Evolutionary conservation across 1,140 invertebrate genomes (phyloP).

Genomic region (Neodiprion lecontei): DNA sequence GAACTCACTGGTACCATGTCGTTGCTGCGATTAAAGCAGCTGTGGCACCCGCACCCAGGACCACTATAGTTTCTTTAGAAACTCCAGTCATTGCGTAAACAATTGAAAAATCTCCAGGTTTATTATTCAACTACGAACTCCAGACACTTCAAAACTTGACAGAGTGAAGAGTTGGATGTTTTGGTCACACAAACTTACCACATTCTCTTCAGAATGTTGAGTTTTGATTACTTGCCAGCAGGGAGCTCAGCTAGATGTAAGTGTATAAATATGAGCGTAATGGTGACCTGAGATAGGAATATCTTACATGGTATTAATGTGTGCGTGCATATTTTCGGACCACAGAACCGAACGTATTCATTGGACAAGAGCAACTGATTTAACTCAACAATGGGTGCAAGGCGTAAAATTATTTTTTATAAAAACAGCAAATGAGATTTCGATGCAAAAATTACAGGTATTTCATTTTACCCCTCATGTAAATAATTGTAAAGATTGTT

Average conservation of each 20-base stretch:
- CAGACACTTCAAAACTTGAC: no score
- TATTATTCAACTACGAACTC: no score
- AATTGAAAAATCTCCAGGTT: no score
- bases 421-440: no score
- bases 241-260: not conserved
- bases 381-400: no score
- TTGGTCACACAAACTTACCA: no score
- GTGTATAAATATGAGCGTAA: not conserved
- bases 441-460: no score
- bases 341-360: not conserved
- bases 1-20: not conserved
- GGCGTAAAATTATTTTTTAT: no score
- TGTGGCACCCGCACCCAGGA: not conserved
- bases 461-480: no score
- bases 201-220: not conserved
- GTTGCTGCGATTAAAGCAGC: constrained; percentile 4
- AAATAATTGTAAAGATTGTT: no score
- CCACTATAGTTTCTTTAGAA: not conserved
- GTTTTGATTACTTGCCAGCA: not conserved
- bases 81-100: not conserved
- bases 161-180: no score
- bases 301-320: not conserved
- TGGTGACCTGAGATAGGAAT: not conserved
- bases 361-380: not conserved
- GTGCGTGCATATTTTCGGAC: not conserved